Percentiles rank a stretch among this genome's conserved stretches.
These are phyloP conservation scores for Epsilonema sp. DNA, from an alignment of 2,888 invertebrate genomes.

Conservation along the genomic window DNA sequence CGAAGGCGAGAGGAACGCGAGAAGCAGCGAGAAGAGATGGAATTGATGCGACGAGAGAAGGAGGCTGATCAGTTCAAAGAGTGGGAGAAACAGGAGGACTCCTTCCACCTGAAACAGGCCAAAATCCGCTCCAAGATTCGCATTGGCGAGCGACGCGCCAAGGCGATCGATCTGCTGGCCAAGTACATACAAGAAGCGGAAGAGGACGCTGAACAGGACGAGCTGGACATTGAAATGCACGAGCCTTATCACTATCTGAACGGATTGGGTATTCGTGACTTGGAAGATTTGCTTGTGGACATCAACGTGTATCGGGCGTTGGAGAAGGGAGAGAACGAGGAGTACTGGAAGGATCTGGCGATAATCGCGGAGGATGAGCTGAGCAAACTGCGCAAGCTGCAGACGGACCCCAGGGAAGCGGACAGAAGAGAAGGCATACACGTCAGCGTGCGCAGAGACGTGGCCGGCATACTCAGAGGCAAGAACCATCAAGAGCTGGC, in stretches of 20 bases:
- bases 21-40: slow-evolving; percentile 38
- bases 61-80: slow-evolving; percentile 72
- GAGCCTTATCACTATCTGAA: slow-evolving; percentile 88
- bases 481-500: slow-evolving; percentile 70
- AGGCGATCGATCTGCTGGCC: slow-evolving; percentile 88
- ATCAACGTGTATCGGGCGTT: slow-evolving; percentile 80
- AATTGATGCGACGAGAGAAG: slow-evolving; percentile 56
- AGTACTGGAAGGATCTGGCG: slow-evolving; percentile 89
- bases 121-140: slow-evolving; percentile 74
- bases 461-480: slow-evolving; percentile 68
- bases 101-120: slow-evolving; percentile 91
- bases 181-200: slow-evolving; percentile 35
- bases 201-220: slow-evolving; percentile 48
- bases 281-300: slow-evolving; percentile 86
- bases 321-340: slow-evolving; percentile 63
- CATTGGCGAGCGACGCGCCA: slow-evolving; percentile 86
- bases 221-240: slow-evolving; percentile 87
- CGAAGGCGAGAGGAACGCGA: slow-evolving; percentile 55
- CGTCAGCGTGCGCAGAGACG: slow-evolving; percentile 69
- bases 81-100: slow-evolving; percentile 89
- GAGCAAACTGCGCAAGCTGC: slow-evolving; percentile 48
- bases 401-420: background rate
- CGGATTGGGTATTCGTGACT: slow-evolving; percentile 59
- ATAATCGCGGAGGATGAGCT: slow-evolving; percentile 82
- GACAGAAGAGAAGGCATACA: slow-evolving; percentile 56